These are phyloP conservation scores for Desoria tigrina DNA, from an alignment of 2,888 invertebrate genomes.

Conservation along the genomic window DNA sequence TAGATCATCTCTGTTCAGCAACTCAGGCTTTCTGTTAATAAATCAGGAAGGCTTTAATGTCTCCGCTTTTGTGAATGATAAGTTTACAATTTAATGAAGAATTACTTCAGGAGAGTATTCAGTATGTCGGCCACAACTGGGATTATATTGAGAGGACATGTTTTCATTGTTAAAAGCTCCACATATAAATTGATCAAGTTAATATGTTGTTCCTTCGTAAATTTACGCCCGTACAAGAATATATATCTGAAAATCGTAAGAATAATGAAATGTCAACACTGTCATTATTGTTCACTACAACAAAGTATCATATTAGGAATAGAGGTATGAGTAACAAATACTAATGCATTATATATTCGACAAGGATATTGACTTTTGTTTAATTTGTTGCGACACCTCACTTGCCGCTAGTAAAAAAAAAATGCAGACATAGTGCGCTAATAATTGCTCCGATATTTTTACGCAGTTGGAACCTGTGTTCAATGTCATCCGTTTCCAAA, in stretches of 20 bases:
- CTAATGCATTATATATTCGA: too few species aligned
- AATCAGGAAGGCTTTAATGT: neutral
- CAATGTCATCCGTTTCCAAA: too few species aligned
- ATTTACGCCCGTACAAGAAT: conserved; percentile 78
- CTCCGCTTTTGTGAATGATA: neutral
- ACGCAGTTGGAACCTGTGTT: too few species aligned
- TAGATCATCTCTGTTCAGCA: conserved; percentile 76
- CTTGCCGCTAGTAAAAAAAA: too few species aligned
- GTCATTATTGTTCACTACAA: too few species aligned
- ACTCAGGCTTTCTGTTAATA: conserved; percentile 66
- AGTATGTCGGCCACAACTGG: conserved; percentile 72
- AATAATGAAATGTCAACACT: neutral
- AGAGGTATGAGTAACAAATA: too few species aligned
- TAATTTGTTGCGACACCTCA: too few species aligned
- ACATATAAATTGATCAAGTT: conserved; percentile 75
- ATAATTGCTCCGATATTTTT: too few species aligned
- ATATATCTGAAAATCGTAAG: conserved; percentile 70
- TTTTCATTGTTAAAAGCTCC: conserved; percentile 68
- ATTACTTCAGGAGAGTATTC: conserved; percentile 73
- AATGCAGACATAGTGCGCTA: too few species aligned
- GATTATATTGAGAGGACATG: conserved; percentile 61
- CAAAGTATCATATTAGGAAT: too few species aligned
- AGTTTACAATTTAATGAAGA: too few species aligned
- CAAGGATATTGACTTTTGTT: too few species aligned
- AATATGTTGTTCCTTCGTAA: conserved; percentile 87